Base-by-base conservation (phyloP, 2,888 invertebrate genomes). In the Abrostola tripartita region DNA sequence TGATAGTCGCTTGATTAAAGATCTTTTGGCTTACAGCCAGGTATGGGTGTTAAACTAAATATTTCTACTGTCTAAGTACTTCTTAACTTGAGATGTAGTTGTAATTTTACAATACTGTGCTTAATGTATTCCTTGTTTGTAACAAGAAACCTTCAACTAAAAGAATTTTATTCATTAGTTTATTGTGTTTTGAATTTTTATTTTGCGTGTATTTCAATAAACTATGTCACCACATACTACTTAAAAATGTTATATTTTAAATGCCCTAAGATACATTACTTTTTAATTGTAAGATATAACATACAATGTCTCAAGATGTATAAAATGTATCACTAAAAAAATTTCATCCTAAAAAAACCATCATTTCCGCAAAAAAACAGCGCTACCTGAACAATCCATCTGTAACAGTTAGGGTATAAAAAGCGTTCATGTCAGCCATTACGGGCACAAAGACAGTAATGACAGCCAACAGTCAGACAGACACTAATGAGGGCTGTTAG, bases 401-500 rank as follows among this genome's bases (percentile, higher is more conserved):
- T 65, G 69, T 62, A 65, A 65, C 73, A 53, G 68, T 68, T 68
- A 60, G 63, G 56, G 71, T 69, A 71, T 77, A 79, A 79, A 80
- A 79, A 80, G 59, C 71, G 54, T 51, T 37, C 66, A 50, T 61
- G 68, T 56, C 62, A 68, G 61, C 68, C 71, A 78, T 81, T 76
- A 76, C 64, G 61, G 40, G 61, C 61, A 75, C 77, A 81, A 79
- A 81, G 81, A 74, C 68, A 66, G 71, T 69, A 72, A 79, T 74
- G 75, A 74, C 74, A 74, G 68, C 72, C 69, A 61, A 74, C 78
- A 67, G 78, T 74, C 73, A 73, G 72, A 65, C 67, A 68, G 66
- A 73, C 81, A 70, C 85, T 87, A 87, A 87, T 86, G 86, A 86
- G 85, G 58, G 73, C 73, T 81, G 81, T 81, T 84, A 80, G 62